Evolutionary conservation across 2,888 invertebrate species (phyloP).

Genomic region (Agrochola litura): DNA sequence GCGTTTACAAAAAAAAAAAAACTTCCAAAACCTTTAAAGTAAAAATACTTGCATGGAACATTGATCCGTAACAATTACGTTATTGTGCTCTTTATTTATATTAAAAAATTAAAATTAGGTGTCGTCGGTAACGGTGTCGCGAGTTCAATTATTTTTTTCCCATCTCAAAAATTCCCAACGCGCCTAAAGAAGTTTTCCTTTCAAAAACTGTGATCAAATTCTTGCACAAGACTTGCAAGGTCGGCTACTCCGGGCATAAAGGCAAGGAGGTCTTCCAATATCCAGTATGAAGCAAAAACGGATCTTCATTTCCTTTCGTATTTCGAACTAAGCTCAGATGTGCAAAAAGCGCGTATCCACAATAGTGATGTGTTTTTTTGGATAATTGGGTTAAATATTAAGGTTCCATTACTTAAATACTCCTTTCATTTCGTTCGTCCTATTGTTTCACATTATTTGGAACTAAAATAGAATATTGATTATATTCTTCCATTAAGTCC

Average conservation of each 20-base stretch:
- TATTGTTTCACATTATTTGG: background rate
- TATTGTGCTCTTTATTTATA: no score
- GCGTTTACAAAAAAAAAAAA: no score
- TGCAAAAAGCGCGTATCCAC: background rate
- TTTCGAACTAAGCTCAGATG: background rate
- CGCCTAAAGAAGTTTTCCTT: no score
- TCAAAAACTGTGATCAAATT: background rate
- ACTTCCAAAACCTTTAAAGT: no score
- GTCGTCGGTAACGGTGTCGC: no score
- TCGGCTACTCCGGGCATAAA: background rate
- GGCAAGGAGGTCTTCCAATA: background rate
- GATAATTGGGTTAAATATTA: background rate
- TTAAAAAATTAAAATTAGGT: no score
- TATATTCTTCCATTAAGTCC: background rate
- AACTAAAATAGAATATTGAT: background rate
- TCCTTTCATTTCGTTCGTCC: no score
- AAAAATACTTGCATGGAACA: no score
- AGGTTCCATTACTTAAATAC: no score
- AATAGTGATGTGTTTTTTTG: background rate
- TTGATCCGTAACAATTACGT: no score
- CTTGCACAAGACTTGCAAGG: background rate
- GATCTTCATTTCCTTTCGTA: background rate
- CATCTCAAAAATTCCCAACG: no score
- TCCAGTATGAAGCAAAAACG: background rate
- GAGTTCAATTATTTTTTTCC: no score